A percentile compares a stretch with the other conserved stretches of the same genome.
phyloP scores from a whole-genome alignment of 1,140 invertebrate genomes.

The Cydia strobilella region DNA sequence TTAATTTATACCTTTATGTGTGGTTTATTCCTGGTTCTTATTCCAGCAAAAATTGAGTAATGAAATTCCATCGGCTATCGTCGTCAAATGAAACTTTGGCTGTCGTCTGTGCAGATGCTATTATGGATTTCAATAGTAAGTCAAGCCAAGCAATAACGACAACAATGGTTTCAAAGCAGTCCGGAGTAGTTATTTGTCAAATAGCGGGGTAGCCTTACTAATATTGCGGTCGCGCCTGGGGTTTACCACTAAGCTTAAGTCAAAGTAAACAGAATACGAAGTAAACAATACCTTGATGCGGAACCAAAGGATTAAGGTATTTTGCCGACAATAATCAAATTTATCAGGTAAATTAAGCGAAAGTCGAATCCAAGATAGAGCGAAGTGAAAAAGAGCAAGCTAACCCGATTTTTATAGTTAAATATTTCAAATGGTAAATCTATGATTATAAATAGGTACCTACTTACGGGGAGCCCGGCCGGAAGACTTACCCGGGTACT shows the following conservation, averaged over 20 bases:
- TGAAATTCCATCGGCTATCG: slow-evolving; percentile 10
- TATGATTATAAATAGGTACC: no score
- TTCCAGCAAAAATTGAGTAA: slow-evolving; percentile 17
- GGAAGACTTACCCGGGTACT: no score
- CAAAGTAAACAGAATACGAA: slow-evolving; percentile 10
- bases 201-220: slow-evolving; percentile 24
- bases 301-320: background rate
- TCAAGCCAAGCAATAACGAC: background rate
- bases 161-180: slow-evolving; percentile 1
- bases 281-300: slow-evolving; percentile 1
- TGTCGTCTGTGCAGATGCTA: background rate
- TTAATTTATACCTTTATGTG: slow-evolving; percentile 32
- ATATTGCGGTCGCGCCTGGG: background rate
- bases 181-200: slow-evolving; percentile 14
- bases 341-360: background rate
- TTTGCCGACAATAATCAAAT: background rate
- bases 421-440: no score
- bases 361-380: background rate
- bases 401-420: background rate
- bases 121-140: background rate
- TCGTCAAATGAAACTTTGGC: background rate
- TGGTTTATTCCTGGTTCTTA: slow-evolving; percentile 28
- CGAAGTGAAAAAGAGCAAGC: background rate
- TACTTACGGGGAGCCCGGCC: no score
- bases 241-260: slow-evolving; percentile 19